Conservation (phyloP, 2,797 vertebrate genomes). For the Platyrinchus mystaceus region DNA sequence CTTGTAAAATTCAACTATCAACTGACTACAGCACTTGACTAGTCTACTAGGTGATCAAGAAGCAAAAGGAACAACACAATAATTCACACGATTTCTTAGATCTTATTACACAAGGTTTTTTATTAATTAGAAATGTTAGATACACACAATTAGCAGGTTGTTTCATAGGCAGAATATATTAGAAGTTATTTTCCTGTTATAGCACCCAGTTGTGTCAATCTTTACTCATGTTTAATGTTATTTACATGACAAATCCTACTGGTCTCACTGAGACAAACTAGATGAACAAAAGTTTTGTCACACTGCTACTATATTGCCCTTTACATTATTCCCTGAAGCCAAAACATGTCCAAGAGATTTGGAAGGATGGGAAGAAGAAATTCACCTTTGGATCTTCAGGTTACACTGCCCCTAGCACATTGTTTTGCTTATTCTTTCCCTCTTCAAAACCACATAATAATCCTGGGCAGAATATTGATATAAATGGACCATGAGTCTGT, state of each 20-base stretch:
- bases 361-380: neutral
- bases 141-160: neutral
- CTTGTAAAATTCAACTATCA: neutral
- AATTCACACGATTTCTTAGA: neutral
- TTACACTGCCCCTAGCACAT: neutral
- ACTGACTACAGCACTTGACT: neutral
- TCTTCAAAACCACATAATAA: neutral
- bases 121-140: neutral
- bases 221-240: neutral
- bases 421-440: neutral
- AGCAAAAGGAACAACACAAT: neutral
- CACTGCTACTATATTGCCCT: neutral
- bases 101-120: neutral
- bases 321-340: neutral
- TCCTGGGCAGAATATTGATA: neutral
- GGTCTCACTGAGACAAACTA: neutral
- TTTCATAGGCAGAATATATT: neutral
- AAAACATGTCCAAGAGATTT: neutral
- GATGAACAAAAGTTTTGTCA: neutral
- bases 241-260: neutral
- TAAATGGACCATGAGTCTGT: neutral
- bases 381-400: neutral
- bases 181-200: neutral
- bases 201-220: neutral
- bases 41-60: neutral